These are phyloP conservation scores for Bombus polaris DNA, from an alignment of 1,140 invertebrate species.

Conservation along the genomic window DNA sequence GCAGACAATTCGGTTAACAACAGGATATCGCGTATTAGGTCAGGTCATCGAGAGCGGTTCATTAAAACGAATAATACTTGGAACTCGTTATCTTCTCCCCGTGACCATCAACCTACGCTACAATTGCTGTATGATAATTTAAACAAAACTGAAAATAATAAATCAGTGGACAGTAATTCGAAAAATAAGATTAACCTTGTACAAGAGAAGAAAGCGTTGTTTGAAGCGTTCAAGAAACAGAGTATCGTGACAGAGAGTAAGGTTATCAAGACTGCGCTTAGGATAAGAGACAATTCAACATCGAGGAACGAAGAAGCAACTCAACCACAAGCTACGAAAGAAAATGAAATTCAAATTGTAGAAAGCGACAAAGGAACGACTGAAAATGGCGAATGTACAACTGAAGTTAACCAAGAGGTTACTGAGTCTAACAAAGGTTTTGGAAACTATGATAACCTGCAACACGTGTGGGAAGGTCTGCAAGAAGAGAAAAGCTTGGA, in stretches of 20 bases:
- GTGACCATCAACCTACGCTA: constrained; percentile 66
- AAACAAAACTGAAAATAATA: constrained; percentile 53
- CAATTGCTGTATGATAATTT: constrained; percentile 76
- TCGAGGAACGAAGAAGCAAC: constrained; percentile 51
- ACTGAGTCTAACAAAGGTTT: constrained; percentile 58
- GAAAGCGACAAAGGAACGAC: constrained; percentile 8
- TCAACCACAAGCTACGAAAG: background rate
- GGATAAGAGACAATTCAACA: constrained; percentile 73
- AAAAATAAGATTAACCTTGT: constrained; percentile 59
- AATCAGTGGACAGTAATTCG: constrained; percentile 1
- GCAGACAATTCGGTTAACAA: constrained; percentile 79
- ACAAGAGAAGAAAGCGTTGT: constrained; percentile 73
- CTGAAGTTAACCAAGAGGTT: constrained; percentile 32
- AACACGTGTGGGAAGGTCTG: constrained; percentile 80
- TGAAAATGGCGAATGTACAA: constrained; percentile 9
- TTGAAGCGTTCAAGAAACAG: constrained; percentile 76
- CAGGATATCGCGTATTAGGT: constrained; percentile 36
- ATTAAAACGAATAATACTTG: constrained; percentile 74
- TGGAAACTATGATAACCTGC: constrained; percentile 82
- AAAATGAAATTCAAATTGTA: background rate
- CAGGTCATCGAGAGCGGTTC: constrained; percentile 65
- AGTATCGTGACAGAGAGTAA: constrained; percentile 77
- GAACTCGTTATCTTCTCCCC: constrained; percentile 70
- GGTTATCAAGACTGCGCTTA: constrained; percentile 73
- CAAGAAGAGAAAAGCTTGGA: constrained; percentile 61